Evolutionary conservation across 2,113 vertebrate genomes (phyloP), one percentile per base, ranked within the genome.

Genomic region (Tetraodon nigroviridis): DNA sequence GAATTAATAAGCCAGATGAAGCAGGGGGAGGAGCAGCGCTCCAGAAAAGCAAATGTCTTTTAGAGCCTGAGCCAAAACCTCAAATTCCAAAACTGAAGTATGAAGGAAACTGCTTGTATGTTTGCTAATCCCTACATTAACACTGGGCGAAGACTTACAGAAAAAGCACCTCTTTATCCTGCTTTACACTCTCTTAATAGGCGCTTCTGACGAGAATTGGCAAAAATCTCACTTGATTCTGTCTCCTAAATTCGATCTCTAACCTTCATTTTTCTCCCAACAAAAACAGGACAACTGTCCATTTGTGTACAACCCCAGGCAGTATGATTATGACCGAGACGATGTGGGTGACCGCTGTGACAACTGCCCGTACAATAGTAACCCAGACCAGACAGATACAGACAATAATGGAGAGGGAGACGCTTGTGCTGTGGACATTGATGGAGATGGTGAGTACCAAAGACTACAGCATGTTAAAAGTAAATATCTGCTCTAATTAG

Each of bases 341-440:
- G 95, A 98, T 0, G 96, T 99, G 66, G 96, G 97, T 54, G 97
- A 99, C 73, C 93, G 93, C 64, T 99, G 97, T 71, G 97, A 99
- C 75, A 99, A 99, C 86, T 99, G 97, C 55, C 94, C 95, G 6
- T 98, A 99, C 87, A 93, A 97, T 74, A 95, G 96, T 82, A 99
- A 99, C 83, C 94, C 97, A 29, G 96, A 98, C 69, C 97, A 99
- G 83, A 94, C 90, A 0, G 96, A 99, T 83, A 99, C 97, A 0
- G 97, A 99, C 85, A 92, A 84, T 78, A 99, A 99, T 0, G 94
- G 95, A 52, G 96, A 98, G 76, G 97, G 97, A 64, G 97, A 99
- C 3, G 95, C 96, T 32, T 99, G 97, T 20, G 93, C 97, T 3
- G 84, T 94, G 50, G 97, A 99, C 87, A 99, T 98, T 11, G 96